phyloP scores from a whole-genome alignment of 2,113 vertebrate species.

The Melanerpes aurifrons region DNA sequence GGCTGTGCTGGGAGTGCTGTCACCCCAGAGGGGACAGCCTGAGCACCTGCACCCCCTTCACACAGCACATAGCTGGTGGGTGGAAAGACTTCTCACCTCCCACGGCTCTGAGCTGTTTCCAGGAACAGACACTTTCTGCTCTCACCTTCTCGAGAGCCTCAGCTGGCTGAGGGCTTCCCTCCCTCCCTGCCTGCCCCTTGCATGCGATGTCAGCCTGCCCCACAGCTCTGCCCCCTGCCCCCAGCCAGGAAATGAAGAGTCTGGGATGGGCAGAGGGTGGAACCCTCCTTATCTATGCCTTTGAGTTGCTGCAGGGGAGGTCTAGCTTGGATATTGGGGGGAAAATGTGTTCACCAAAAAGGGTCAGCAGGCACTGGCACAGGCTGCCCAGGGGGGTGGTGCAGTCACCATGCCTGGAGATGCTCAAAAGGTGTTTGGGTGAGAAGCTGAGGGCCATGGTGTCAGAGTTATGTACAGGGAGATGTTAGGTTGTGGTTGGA shows the following conservation, averaged over 20 bases:
- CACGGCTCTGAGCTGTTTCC: neutral
- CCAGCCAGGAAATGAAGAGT: neutral
- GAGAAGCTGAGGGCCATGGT: too few species aligned
- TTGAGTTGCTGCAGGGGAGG: too few species aligned
- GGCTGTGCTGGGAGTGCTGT: accelerated
- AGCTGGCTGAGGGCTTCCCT: neutral
- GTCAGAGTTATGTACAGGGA: too few species aligned
- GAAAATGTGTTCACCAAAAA: too few species aligned
- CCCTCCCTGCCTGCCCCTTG: neutral
- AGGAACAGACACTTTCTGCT: neutral
- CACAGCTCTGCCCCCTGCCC: accelerated
- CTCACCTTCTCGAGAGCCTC: neutral
- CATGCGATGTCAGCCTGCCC: accelerated
- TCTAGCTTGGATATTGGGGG: too few species aligned
- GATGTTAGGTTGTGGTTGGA: too few species aligned
- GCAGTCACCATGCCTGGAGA: too few species aligned
- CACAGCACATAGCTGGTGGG: accelerated
- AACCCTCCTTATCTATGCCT: neutral
- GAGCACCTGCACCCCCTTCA: accelerated
- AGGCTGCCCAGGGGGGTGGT: too few species aligned
- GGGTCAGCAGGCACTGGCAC: too few species aligned
- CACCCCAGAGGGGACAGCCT: neutral
- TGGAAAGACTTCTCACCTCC: slow-evolving; percentile 20
- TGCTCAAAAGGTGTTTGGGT: too few species aligned
- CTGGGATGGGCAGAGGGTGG: neutral